Percentiles rank a stretch among this genome's conserved stretches.
Evolutionary conservation across 2,113 vertebrate genomes (phyloP).

Genomic region (Heloderma charlesbogerti): DNA sequence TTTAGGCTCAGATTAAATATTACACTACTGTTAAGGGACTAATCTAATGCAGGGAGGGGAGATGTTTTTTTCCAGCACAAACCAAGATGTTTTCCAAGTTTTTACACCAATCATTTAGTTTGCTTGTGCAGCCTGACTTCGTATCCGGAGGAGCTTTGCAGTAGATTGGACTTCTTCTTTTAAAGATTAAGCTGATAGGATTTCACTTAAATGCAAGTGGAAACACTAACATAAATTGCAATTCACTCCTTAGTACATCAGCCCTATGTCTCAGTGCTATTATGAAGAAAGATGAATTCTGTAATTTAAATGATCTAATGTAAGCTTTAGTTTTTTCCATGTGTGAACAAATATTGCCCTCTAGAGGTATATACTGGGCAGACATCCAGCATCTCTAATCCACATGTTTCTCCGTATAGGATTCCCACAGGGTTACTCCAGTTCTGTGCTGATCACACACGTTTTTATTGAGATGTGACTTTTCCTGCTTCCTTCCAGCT

Average conservation of each 20-base stretch:
- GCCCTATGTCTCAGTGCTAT: not conserved
- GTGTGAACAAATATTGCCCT: conserved; percentile 28
- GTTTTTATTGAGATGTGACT: not conserved
- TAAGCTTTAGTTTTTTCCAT: not conserved
- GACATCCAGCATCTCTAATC: not conserved
- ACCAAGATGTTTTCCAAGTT: not conserved
- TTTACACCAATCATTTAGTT: not conserved
- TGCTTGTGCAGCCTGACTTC: not conserved
- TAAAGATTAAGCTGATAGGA: not conserved
- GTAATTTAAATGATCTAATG: not conserved
- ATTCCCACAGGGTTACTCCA: not conserved
- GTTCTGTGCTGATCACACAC: not conserved
- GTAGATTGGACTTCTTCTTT: not conserved
- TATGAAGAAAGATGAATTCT: conserved; percentile 2
- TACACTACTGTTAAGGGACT: not conserved
- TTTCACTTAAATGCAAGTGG: not conserved
- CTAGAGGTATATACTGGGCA: conserved; percentile 12
- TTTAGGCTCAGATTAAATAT: not conserved
- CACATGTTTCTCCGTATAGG: not conserved
- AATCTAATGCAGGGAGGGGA: not conserved
- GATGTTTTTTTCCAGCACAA: not conserved
- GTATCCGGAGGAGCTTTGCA: not conserved
- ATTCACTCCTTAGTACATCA: not conserved
- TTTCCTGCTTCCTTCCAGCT: not conserved
- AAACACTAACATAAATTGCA: not conserved